Conservation (phyloP, 2,797 vertebrate genomes). For the Tenualosa thibaudeaui region DNA sequence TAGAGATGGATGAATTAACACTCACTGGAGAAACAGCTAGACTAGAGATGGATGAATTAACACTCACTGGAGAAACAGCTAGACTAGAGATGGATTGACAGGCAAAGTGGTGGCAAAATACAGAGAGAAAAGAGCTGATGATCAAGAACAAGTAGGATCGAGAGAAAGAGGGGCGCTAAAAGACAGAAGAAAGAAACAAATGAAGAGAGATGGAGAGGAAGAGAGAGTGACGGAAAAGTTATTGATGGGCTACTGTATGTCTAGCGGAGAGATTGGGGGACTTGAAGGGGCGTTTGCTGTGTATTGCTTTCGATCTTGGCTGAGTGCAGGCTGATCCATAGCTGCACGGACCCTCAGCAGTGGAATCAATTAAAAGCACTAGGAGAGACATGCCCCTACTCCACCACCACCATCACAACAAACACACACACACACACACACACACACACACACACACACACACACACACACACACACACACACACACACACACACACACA, state of each 20-base stretch:
- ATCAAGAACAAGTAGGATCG: not conserved
- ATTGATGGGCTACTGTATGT: conserved; percentile 36
- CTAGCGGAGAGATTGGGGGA: conserved; percentile 38
- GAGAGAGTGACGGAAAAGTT: not conserved
- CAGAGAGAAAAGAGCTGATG: too few relatives aligned
- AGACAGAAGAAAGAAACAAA: not conserved
- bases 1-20: too few relatives aligned
- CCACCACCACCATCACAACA: conserved; percentile 2
- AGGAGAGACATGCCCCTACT: conserved; percentile 23
- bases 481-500: not conserved
- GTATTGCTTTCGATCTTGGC: conserved; percentile 47
- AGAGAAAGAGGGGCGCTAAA: not conserved
- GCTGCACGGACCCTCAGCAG: conserved; percentile 37
- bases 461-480: not conserved
- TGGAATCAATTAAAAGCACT: conserved; percentile 51
- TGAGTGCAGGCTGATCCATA: conserved; percentile 42
- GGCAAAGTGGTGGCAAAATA: too few relatives aligned
- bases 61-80: too few relatives aligned
- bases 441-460: not conserved
- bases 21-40: too few relatives aligned
- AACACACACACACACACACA: not conserved
- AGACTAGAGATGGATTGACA: too few relatives aligned
- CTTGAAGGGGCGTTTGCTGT: conserved; percentile 44
- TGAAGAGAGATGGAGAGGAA: not conserved
- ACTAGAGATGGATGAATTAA: too few relatives aligned